Evolutionary conservation across 2,888 invertebrate species (phyloP).

Genomic region (Hyalella azteca): DNA sequence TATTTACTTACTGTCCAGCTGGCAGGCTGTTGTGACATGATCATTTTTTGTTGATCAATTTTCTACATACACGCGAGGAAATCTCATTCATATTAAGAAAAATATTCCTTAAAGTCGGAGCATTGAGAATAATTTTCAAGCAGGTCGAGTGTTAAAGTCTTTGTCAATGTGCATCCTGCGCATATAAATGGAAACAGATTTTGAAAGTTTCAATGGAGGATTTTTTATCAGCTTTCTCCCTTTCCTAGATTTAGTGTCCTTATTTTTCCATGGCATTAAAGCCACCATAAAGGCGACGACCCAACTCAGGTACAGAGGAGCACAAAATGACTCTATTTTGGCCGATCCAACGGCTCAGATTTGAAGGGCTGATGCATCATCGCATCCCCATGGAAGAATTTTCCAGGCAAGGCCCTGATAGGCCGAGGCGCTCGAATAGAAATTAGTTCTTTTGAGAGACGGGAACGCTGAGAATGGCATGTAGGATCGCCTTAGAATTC

Average conservation of each 20-base stretch:
- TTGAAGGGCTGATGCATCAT: slow-evolving; percentile 22
- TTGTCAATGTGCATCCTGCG: too few relatives aligned
- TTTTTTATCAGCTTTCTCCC: background rate
- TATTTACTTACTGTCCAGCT: too few relatives aligned
- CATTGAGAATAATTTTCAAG: too few relatives aligned
- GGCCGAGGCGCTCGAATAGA: slow-evolving; percentile 18
- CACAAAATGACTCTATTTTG: slow-evolving; percentile 24
- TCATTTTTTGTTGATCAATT: too few relatives aligned
- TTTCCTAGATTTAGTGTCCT: too few relatives aligned
- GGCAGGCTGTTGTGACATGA: too few relatives aligned
- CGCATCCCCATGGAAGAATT: slow-evolving; percentile 23
- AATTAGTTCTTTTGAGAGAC: slow-evolving; percentile 26
- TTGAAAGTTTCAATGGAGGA: background rate
- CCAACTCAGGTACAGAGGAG: background rate
- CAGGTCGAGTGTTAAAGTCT: too few relatives aligned
- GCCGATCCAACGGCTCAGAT: background rate
- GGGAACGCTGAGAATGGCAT: slow-evolving; percentile 29
- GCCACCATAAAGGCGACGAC: background rate
- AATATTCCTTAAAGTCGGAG: too few relatives aligned
- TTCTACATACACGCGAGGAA: too few relatives aligned
- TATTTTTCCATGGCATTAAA: background rate
- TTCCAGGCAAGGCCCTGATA: background rate
- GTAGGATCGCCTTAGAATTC: slow-evolving; percentile 14
- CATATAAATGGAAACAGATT: too few relatives aligned
- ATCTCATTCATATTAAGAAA: too few relatives aligned